phyloP scores from a whole-genome alignment of 2,113 vertebrate species.

The Turdus rufiventris region DNA sequence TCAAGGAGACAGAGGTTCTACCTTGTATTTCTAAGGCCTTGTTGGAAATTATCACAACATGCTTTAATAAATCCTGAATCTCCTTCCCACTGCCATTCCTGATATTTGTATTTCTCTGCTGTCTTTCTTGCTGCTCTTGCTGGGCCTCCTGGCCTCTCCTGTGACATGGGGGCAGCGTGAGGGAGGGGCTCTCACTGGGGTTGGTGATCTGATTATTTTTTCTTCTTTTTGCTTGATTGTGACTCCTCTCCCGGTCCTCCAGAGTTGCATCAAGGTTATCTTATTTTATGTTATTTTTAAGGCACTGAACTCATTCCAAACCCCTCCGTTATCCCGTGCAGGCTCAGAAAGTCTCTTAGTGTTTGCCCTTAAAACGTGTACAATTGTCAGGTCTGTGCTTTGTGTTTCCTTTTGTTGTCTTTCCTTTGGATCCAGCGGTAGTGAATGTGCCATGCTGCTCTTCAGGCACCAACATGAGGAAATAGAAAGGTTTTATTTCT shows the following conservation, averaged over 20 bases:
- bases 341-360: constrained; percentile 8
- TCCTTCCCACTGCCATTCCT: not conserved
- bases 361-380: not conserved
- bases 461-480: not conserved
- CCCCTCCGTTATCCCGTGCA: not conserved
- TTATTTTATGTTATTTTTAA: constrained; percentile 8
- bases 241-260: not conserved
- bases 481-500: not conserved
- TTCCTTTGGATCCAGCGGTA: not conserved
- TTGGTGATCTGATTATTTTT: not conserved
- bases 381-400: not conserved
- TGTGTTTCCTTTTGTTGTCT: constrained; percentile 26
- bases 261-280: not conserved
- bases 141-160: not conserved
- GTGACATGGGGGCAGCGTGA: fast-evolving
- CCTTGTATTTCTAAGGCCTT: not conserved
- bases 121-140: not conserved
- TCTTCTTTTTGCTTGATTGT: not conserved
- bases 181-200: not conserved
- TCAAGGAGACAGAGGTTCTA: not conserved
- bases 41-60: constrained; percentile 10
- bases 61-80: constrained; percentile 39
- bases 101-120: constrained; percentile 9
- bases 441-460: not conserved
- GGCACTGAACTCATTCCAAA: not conserved